Evolutionary conservation across 2,797 vertebrate genomes (phyloP).

Genomic region (Mormyrus hasselquistii): DNA sequence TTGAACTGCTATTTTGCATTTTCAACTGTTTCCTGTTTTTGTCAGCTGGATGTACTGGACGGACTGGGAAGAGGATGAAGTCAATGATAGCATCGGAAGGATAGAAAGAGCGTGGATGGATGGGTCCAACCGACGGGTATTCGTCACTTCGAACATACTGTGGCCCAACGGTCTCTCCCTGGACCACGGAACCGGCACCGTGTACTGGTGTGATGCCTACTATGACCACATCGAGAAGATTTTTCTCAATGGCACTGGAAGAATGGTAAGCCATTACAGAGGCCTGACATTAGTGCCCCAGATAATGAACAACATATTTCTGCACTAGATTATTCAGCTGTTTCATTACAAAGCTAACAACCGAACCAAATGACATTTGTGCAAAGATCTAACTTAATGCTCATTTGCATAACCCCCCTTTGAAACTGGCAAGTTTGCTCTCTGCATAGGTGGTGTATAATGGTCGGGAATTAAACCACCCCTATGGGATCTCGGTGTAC

Average conservation of each 20-base stretch:
- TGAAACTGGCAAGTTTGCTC: conserved; percentile 18
- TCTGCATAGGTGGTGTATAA: conserved; percentile 68
- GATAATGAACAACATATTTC: conserved; percentile 14
- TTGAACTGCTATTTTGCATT: not conserved
- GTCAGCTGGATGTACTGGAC: conserved; percentile 85
- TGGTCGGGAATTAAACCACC: conserved; percentile 76
- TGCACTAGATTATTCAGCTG: not conserved
- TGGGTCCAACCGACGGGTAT: conserved; percentile 69
- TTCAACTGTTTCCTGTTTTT: not conserved
- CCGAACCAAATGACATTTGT: conserved; percentile 14
- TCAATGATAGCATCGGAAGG: conserved; percentile 74
- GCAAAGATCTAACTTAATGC: not conserved
- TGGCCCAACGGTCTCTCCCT: conserved; percentile 81
- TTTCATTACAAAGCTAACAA: conserved; percentile 10
- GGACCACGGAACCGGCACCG: conserved; percentile 56
- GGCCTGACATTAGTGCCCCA: not conserved
- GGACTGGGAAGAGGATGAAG: conserved; percentile 82
- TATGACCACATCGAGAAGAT: conserved; percentile 80
- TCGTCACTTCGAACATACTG: conserved; percentile 76
- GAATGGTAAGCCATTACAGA: conserved; percentile 64
- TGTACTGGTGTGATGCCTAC: conserved; percentile 84
- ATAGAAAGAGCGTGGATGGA: conserved; percentile 86
- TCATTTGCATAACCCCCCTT: not conserved
- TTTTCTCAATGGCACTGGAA: conserved; percentile 72
- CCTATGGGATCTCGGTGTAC: conserved; percentile 74